Base-by-base conservation (phyloP, 1,140 invertebrate species). In the Lethocerus indicus region DNA sequence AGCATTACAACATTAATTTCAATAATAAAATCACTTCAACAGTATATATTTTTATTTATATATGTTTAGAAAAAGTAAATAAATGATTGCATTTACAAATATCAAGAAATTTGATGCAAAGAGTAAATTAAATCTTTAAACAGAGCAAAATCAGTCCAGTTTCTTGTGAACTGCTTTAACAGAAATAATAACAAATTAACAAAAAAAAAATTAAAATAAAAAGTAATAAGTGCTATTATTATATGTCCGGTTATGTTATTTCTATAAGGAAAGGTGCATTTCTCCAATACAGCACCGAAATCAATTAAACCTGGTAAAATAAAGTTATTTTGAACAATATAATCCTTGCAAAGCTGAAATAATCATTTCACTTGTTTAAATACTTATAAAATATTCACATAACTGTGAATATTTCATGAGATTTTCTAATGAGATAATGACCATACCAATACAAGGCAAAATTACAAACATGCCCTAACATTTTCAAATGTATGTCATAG, bases 171-270 rank as follows among this genome's bases (percentile, higher is more conserved):
- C n/a, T n/a, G n/a, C n/a, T n/a, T n/a, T n/a, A n/a, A 46, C 20
- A 40, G 47, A 52, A 42, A 28, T 12, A 36, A 40, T 42, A 48
- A 48, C 23, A 37, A 36, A 23, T 37, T 20, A 48, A 24, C 9
- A 27, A 52, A 49, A 41, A 13, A 54, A 44, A 29, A 21, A 49
- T 50, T 49, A 47, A 23, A 47, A 54, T n/a, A 42, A 39, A 48
- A 45, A 54, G 44, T 26, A 20, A n/a, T 50, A 39, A 52, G 44
- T 51, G 25, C n/a, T 47, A 16, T 36, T 35, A 14, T 47, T 7
- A 47, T 40, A 24, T 29, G 40, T 9, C 47, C 35, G 47, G 47
- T 48, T 23, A 14, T 16, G 26, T 32, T 16, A 48, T 48, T 48
- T 48, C 47, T 48, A 48, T 48, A 37, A 44, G 42, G 42, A 44